These are phyloP conservation scores for Paedocypris sp. DNA, from an alignment of 2,113 vertebrate genomes.

Conservation along the genomic window DNA sequence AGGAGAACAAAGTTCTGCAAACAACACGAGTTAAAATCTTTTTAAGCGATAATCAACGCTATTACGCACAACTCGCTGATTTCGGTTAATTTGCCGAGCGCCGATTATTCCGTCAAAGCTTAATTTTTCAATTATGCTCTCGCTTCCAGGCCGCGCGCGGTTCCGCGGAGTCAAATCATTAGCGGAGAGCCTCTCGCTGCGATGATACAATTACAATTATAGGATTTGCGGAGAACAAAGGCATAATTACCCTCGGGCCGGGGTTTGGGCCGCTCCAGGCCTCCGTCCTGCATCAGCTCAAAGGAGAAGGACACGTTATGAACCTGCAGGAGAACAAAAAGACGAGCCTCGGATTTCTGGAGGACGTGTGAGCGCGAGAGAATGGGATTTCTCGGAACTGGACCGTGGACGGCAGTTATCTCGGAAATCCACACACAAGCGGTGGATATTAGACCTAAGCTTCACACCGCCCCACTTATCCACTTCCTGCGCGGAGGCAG, in stretches of 20 bases:
- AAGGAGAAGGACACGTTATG: conserved; percentile 92
- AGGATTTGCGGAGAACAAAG: not conserved
- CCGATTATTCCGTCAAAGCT: too few species aligned
- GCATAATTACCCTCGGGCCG: conserved; percentile 77
- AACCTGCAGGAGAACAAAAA: conserved; percentile 62
- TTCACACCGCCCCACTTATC: conserved; percentile 60
- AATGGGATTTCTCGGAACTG: not conserved
- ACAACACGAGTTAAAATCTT: too few species aligned
- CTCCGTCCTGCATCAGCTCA: conserved; percentile 95
- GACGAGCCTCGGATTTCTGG: not conserved
- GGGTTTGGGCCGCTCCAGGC: conserved; percentile 89
- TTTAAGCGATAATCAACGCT: too few species aligned
- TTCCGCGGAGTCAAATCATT: not conserved
- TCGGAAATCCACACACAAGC: conserved; percentile 10
- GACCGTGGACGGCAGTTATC: not conserved
- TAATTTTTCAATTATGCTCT: too few species aligned
- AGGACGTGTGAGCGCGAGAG: not conserved
- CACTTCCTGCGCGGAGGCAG: conserved; percentile 78
- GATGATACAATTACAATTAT: not conserved
- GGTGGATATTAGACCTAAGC: conserved; percentile 22
- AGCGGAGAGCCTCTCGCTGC: not conserved
- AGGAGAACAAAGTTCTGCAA: too few species aligned
- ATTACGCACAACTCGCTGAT: too few species aligned
- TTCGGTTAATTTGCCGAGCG: too few species aligned
- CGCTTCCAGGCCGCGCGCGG: not conserved